Evolutionary conservation across 2,888 invertebrate species (phyloP).

Genomic region (Eretmocerus hayati): DNA sequence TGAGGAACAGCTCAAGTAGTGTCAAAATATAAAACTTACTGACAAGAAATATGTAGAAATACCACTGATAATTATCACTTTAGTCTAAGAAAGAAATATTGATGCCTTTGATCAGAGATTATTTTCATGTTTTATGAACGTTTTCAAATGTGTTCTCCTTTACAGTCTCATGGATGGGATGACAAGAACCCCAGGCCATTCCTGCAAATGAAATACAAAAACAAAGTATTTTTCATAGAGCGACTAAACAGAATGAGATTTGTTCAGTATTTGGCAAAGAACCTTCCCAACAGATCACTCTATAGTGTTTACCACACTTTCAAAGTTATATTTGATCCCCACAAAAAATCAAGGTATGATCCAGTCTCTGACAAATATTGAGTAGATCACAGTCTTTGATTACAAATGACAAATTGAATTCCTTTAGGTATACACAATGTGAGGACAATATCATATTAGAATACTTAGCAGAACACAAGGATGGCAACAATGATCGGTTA

Average conservation of each 20-base stretch:
- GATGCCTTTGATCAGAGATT: too few species aligned
- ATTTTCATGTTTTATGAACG: too few species aligned
- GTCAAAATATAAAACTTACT: too few species aligned
- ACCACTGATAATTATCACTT: too few species aligned
- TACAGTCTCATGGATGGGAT: conserved; percentile 36
- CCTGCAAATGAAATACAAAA: conserved; percentile 26
- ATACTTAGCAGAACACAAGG: conserved; percentile 26
- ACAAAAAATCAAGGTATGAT: conserved; percentile 26
- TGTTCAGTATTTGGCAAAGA: conserved; percentile 39
- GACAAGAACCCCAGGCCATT: conserved; percentile 28
- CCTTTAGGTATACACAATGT: conserved; percentile 28
- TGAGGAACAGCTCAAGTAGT: neutral
- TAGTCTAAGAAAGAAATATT: too few species aligned
- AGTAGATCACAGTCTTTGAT: neutral
- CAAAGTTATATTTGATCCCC: conserved; percentile 27
- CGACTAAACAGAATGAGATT: conserved; percentile 32
- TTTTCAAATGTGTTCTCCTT: too few species aligned
- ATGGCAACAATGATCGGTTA: conserved; percentile 25
- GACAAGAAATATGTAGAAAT: too few species aligned
- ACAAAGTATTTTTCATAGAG: conserved; percentile 24
- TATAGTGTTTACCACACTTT: conserved; percentile 41
- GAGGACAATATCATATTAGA: conserved; percentile 36
- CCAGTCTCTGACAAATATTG: neutral
- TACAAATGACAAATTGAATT: neutral
- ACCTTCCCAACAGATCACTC: conserved; percentile 34